Conservation (phyloP, 2,797 vertebrate species). For the Aratinga solstitialis region DNA sequence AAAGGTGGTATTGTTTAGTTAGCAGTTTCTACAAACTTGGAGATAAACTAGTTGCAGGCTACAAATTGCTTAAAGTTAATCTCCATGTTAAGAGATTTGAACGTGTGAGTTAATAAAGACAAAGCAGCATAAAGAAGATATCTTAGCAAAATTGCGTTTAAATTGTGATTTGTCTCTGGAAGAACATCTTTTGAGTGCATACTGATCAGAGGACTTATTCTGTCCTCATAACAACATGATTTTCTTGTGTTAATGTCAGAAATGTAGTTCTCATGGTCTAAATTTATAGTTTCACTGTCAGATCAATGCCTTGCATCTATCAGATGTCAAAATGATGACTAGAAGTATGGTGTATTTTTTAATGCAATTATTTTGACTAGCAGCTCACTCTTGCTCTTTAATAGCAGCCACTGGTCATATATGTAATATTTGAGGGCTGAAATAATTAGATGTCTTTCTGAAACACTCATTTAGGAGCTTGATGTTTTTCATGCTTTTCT, state of each 20-base stretch:
- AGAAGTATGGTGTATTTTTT: not conserved
- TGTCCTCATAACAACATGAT: not conserved
- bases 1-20: not conserved
- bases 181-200: not conserved
- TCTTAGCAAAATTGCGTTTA: not conserved
- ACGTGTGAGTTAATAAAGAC: not conserved
- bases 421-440: not conserved
- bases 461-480: not conserved
- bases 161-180: not conserved
- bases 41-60: not conserved
- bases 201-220: conserved; percentile 4
- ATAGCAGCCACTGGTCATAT: not conserved
- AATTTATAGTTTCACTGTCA: conserved; percentile 24
- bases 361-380: conserved; percentile 11
- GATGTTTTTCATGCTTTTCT: not conserved
- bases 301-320: conserved; percentile 30
- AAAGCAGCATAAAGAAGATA: not conserved
- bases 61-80: not conserved
- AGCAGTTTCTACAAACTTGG: not conserved
- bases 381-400: not conserved
- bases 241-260: conserved; percentile 27
- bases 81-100: not conserved
- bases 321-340: conserved; percentile 23
- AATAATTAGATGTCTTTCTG: not conserved
- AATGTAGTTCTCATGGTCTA: not conserved